phyloP scores from a whole-genome alignment of 2,113 vertebrate species.

The Microcebus griseorufus region DNA sequence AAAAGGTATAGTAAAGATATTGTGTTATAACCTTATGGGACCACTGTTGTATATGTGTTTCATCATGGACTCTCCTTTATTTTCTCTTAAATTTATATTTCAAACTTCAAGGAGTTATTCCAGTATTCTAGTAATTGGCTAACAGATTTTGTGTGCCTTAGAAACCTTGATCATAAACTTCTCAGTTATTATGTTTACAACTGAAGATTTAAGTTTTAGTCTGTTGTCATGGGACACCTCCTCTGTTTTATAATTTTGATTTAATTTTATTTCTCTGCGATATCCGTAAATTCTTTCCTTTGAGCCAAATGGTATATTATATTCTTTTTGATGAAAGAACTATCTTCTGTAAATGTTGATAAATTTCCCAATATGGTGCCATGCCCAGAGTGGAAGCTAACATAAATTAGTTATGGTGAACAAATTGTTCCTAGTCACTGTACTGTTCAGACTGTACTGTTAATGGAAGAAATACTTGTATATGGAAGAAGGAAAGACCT shows the following conservation, averaged over 20 bases:
- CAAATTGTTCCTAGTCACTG: neutral
- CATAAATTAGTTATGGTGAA: neutral
- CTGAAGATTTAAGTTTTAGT: neutral
- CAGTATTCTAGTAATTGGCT: neutral
- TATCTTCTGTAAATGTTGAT: neutral
- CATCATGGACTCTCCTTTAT: neutral
- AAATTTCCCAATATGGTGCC: neutral
- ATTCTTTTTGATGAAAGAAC: neutral
- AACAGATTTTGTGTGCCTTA: constrained; percentile 7
- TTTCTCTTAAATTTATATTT: constrained; percentile 34
- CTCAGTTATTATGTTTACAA: neutral
- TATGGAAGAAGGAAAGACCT: neutral
- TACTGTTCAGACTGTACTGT: neutral
- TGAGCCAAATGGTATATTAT: neutral
- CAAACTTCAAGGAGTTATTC: neutral
- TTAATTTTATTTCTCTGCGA: constrained; percentile 23
- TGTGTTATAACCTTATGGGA: neutral
- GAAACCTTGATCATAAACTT: neutral
- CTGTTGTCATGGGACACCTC: neutral
- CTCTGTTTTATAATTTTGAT: constrained; percentile 1
- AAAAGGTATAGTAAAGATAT: neutral
- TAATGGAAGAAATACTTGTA: neutral
- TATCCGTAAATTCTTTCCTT: neutral
- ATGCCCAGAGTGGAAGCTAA: neutral
- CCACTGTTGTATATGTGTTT: neutral